phyloP scores from a whole-genome alignment of 2,113 vertebrate genomes.

The Leptodactylus fuscus region DNA sequence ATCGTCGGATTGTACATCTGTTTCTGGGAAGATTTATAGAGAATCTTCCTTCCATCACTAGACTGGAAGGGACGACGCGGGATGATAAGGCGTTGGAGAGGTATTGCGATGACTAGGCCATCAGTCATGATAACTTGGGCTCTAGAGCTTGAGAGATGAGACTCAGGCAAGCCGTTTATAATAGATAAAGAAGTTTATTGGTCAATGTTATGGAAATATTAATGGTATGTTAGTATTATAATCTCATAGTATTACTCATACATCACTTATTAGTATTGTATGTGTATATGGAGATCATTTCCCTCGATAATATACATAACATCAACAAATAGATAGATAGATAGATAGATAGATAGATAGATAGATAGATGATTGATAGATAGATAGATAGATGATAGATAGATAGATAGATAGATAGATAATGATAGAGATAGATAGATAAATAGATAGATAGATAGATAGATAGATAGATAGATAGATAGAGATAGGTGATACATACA shows the following conservation, averaged over 20 bases:
- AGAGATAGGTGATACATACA: no score
- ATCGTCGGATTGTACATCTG: constrained; percentile 19
- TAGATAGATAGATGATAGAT: no score
- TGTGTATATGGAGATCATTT: no score
- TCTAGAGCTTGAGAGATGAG: constrained; percentile 37
- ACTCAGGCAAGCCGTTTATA: neutral
- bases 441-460: neutral
- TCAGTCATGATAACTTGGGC: constrained; percentile 45
- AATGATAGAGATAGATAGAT: neutral
- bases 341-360: neutral
- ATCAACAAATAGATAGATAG: neutral
- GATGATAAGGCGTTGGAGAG: constrained; percentile 37
- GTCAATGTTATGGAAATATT: neutral
- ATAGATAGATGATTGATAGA: neutral
- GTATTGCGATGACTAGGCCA: constrained; percentile 6
- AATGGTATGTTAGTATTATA: neutral
- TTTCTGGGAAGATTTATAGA: constrained; percentile 51
- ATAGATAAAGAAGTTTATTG: neutral
- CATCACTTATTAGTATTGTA: no score
- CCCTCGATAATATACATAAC: no score
- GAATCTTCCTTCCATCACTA: constrained; percentile 33
- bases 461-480: no score
- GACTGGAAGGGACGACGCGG: neutral
- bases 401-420: neutral
- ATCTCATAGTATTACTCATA: no score